These are phyloP conservation scores for Brachionus manjavacas DNA, from an alignment of 1,140 invertebrate genomes.

Conservation along the genomic window DNA sequence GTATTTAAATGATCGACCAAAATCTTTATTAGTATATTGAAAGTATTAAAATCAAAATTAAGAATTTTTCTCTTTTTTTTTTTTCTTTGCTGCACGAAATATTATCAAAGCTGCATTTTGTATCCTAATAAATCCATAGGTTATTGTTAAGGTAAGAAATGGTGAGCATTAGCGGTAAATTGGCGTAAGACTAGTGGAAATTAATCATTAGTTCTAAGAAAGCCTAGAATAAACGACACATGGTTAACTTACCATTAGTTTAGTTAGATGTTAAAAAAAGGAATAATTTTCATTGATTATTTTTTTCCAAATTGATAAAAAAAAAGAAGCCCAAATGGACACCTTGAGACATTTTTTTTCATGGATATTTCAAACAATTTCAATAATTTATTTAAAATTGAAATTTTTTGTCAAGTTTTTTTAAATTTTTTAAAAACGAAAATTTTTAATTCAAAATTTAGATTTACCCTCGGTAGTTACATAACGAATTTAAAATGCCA, in stretches of 20 bases:
- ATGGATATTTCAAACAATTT: too few species aligned
- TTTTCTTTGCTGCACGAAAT: not conserved
- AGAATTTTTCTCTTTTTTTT: not conserved
- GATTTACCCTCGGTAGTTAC: slow-evolving; percentile 32
- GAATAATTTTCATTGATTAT: too few species aligned
- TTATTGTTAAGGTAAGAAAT: not conserved
- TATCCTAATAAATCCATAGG: not conserved
- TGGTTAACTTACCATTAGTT: too few species aligned
- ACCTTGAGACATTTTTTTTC: too few species aligned
- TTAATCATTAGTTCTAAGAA: not conserved
- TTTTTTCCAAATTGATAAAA: too few species aligned
- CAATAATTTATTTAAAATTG: too few species aligned
- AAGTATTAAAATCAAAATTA: not conserved
- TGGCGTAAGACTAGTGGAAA: not conserved
- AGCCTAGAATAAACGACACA: too few species aligned
- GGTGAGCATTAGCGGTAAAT: not conserved
- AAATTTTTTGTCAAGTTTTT: slow-evolving; percentile 59
- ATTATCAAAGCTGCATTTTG: not conserved
- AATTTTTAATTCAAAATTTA: not conserved
- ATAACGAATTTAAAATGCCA: not conserved
- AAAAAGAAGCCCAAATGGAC: too few species aligned
- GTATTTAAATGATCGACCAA: not conserved
- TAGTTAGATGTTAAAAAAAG: too few species aligned
- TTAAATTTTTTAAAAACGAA: too few species aligned
- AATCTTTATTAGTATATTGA: not conserved